Evolutionary conservation across 2,888 invertebrate species (phyloP), one percentile per base, ranked within the genome.

Genomic region (Andrena chrysosceles): DNA sequence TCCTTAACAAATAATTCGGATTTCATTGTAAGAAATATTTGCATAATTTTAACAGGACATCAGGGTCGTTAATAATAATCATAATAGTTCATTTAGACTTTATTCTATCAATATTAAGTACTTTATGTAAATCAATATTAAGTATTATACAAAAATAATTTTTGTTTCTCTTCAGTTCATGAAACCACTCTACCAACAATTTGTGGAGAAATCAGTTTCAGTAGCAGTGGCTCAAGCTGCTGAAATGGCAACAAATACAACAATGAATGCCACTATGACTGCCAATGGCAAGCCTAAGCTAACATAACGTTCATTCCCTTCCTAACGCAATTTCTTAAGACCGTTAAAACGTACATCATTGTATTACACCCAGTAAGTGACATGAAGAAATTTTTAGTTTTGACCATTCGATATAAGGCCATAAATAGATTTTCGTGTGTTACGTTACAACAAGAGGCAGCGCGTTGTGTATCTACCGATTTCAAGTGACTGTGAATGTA

Each of bases 181-280:
- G 97, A 97, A 97, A 94, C 97, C 97, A 86, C 94, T 96, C 85
- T 97, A 97, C 94, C 97, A 97, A 93, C 95, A 96, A 84, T 97
- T 97, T 93, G 95, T 97, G 93, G 97, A 97, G 94, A 97, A 96
- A 94, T 96, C 97, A 91, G 96, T 98, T 94, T 96, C 97, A 93
- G 97, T 96, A 94, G 97, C 97, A 90, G 97, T 97, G 87, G 96
- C 95, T 56, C 97, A 96, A 93, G 97, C 97, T 90, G 96, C 97
- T 77, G 96, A 96, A 93, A 95, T 96, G 77, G 96, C 96, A 8
- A 95, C 96, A 74, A 95, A 95, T 86, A 93, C 95, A 79, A 94
- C 95, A 89, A 72, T 92, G 82, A 91, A 94, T 89, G 94, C 94
- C 88, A 93, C 94, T 81, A 86, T 91, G 85, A 90, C 91, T 86